phyloP scores from a whole-genome alignment of 2,113 vertebrate genomes.

The Apus apus region DNA sequence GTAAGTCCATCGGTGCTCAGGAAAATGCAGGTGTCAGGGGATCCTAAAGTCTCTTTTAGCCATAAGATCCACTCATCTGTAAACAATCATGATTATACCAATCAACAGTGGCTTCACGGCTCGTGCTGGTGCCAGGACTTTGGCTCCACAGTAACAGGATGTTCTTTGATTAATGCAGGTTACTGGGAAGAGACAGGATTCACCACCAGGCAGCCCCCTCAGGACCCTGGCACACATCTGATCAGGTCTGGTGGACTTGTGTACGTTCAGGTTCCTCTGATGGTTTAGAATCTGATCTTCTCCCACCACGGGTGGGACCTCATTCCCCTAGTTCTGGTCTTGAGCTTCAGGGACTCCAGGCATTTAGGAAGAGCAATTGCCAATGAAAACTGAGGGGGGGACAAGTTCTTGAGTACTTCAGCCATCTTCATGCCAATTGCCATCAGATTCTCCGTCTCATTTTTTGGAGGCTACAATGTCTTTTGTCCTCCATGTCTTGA shows the following conservation, averaged over 20 bases:
- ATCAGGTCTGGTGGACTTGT: not conserved
- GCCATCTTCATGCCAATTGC: not conserved
- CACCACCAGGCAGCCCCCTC: not conserved
- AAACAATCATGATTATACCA: not conserved
- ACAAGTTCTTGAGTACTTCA: not conserved
- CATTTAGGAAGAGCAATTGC: not conserved
- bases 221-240: not conserved
- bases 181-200: not conserved
- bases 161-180: not conserved
- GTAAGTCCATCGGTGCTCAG: not conserved
- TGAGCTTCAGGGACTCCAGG: not conserved
- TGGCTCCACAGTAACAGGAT: not conserved
- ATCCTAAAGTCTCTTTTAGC: not conserved
- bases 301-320: not conserved
- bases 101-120: not conserved
- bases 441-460: not conserved
- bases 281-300: not conserved
- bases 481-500: not conserved
- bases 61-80: not conserved
- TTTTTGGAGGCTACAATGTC: not conserved
- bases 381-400: not conserved
- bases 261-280: not conserved
- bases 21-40: not conserved
- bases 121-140: not conserved
- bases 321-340: not conserved